Conservation (phyloP, 2,888 invertebrate genomes). For the Caenorhabditis auriculariae region DNA sequence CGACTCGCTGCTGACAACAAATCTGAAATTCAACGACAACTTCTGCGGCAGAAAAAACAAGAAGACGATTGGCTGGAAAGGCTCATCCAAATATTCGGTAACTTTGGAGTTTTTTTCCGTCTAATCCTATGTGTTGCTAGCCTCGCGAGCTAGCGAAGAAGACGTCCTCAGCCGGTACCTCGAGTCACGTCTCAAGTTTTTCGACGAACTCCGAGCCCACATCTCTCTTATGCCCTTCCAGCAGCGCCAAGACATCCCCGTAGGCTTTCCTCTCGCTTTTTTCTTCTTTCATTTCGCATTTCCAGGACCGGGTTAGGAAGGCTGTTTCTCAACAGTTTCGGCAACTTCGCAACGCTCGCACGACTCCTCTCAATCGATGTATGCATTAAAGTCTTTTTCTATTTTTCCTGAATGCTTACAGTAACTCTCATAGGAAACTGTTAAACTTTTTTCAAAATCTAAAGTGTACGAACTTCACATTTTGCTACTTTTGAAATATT, state of each 20-base stretch:
- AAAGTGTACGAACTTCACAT: too few relatives aligned
- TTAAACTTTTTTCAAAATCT: too few relatives aligned
- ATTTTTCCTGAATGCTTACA: neutral
- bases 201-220: slow-evolving; percentile 22
- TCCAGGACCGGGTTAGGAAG: slow-evolving; percentile 29
- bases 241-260: slow-evolving; percentile 23
- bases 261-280: neutral
- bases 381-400: slow-evolving; percentile 1
- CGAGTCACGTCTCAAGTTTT: slow-evolving; percentile 26
- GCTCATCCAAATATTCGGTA: slow-evolving; percentile 26
- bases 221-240: slow-evolving; percentile 26
- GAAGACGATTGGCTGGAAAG: slow-evolving; percentile 34
- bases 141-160: slow-evolving; percentile 18
- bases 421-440: too few relatives aligned
- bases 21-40: slow-evolving; percentile 14
- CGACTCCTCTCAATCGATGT: slow-evolving; percentile 38
- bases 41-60: slow-evolving; percentile 20
- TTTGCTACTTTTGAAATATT: too few relatives aligned
- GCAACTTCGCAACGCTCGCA: slow-evolving; percentile 27
- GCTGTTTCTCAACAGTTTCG: slow-evolving; percentile 31
- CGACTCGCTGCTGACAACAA: slow-evolving; percentile 10
- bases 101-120: neutral
- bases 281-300: neutral
- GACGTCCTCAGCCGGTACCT: slow-evolving; percentile 22
- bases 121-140: slow-evolving; percentile 5